These are phyloP conservation scores for Chromobotia macracanthus DNA, from an alignment of 2,797 vertebrate species.

Conservation along the genomic window DNA sequence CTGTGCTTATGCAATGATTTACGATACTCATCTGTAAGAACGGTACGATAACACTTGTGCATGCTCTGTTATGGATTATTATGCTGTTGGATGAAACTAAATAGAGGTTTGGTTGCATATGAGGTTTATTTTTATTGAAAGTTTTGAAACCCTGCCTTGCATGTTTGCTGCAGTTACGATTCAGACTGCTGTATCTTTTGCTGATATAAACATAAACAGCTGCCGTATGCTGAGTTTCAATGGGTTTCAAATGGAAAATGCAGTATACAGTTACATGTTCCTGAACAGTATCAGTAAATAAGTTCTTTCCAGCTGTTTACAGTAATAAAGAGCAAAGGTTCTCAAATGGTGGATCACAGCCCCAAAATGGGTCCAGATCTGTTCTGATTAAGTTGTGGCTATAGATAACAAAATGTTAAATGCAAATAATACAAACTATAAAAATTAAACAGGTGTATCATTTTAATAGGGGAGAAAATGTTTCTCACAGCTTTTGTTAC, in stretches of 20 bases:
- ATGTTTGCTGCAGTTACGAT: neutral
- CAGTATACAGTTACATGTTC: too few relatives aligned
- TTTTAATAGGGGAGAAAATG: neutral
- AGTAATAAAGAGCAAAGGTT: neutral
- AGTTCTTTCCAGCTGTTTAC: neutral
- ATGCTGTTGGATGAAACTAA: neutral
- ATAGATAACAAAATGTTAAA: neutral
- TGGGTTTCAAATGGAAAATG: neutral
- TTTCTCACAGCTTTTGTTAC: too few relatives aligned
- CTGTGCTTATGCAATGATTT: constrained; percentile 26
- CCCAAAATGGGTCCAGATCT: neutral
- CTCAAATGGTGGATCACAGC: neutral
- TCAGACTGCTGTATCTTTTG: neutral
- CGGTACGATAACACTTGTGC: constrained; percentile 18
- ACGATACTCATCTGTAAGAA: constrained; percentile 13
- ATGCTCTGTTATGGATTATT: constrained; percentile 20
- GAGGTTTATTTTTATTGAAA: constrained; percentile 15
- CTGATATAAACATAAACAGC: neutral
- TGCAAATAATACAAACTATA: neutral
- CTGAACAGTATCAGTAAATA: too few relatives aligned
- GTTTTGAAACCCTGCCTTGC: neutral
- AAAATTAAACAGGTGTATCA: neutral
- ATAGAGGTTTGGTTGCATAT: neutral
- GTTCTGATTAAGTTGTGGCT: neutral
- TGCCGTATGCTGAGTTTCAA: neutral